Base-by-base conservation (phyloP, 1,140 invertebrate genomes). In the Drosophila sucinea region DNA sequence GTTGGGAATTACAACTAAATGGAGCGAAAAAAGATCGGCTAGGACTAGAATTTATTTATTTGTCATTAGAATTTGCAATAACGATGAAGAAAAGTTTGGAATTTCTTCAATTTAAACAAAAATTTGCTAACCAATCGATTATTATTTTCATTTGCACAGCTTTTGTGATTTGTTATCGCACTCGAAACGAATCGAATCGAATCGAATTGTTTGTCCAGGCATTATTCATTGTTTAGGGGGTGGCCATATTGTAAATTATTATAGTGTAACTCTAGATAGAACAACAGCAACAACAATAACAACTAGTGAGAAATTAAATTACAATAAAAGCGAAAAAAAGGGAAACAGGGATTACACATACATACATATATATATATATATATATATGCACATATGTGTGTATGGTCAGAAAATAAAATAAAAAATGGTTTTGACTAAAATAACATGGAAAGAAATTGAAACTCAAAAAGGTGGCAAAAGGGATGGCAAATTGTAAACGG, bases 401-500 rank as follows among this genome's bases (percentile, higher is more conserved):
- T 17, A 92, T 92, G 91, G 83, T 84, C 90, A 91, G 90, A 63
- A 77, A 90, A 10, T 84, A 63, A 87, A 87, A 85, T 68, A 77
- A 25, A 51, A 27, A 51, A 10, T 27, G 8, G 23, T 27, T 51
- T 27, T 51, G 23, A 4, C 44, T 51, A 51, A 51, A 51, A 51
- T 11, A 51, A 51, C 44, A 51, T 51, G 44, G 4, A 79, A 67
- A 83, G 68, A 74, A 56, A 58, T 33, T 58, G 56, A 10, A 70
- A 65, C 6, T n/a, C 10, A 29, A 17, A 61, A 62, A 60, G 70
- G 40, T 63, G 58, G 29, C 44, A 56, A 54, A 35, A 41, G 17
- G 41, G 17, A 35, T 40, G 56, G 62, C 60, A 61, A 76, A 86
- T 83, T 86, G 84, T 70, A 73, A 86, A 76, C 83, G 83, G 83